Conservation (phyloP, 2,113 vertebrate genomes). For the Melanostigma gelatinosum region DNA sequence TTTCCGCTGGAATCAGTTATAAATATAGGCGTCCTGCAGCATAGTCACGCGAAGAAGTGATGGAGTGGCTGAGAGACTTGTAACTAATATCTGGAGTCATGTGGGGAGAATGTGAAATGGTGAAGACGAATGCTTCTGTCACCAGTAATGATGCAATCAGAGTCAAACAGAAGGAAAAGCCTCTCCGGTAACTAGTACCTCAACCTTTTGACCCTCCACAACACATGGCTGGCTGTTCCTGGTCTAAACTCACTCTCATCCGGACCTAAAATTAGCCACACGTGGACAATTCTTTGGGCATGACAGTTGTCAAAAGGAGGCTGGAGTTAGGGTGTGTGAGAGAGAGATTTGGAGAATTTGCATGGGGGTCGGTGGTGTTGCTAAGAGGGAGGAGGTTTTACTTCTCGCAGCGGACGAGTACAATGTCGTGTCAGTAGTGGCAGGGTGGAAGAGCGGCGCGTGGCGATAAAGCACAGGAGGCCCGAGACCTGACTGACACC, state of each 20-base stretch:
- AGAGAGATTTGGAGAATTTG: conserved; percentile 1
- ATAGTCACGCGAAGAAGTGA: conserved; percentile 9
- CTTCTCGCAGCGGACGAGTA: background rate
- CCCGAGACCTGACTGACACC: conserved; percentile 25
- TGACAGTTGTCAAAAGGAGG: conserved; percentile 38
- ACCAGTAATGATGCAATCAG: background rate
- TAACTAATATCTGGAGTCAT: conserved; percentile 2
- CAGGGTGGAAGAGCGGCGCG: background rate
- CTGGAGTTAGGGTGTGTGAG: conserved; percentile 20
- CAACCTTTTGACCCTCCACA: background rate
- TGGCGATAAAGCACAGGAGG: conserved; percentile 22
- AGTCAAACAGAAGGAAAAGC: background rate
- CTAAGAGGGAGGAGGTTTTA: conserved; percentile 24
- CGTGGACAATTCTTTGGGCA: conserved; percentile 11
- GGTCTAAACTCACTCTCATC: conserved; percentile 8
- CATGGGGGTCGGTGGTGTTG: conserved; percentile 3
- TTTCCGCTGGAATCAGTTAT: conserved; percentile 28
- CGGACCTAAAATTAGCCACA: conserved; percentile 20
- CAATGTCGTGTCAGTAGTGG: background rate
- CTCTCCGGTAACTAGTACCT: background rate
- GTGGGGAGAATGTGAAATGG: background rate
- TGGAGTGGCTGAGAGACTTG: conserved; percentile 6
- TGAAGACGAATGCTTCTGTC: background rate
- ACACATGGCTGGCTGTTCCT: background rate
- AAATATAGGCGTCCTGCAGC: conserved; percentile 29